A percentile compares a stretch with the other conserved stretches of the same genome.
Conservation (phyloP, 2,888 invertebrate species). For the Willowsia nigromaculata region DNA sequence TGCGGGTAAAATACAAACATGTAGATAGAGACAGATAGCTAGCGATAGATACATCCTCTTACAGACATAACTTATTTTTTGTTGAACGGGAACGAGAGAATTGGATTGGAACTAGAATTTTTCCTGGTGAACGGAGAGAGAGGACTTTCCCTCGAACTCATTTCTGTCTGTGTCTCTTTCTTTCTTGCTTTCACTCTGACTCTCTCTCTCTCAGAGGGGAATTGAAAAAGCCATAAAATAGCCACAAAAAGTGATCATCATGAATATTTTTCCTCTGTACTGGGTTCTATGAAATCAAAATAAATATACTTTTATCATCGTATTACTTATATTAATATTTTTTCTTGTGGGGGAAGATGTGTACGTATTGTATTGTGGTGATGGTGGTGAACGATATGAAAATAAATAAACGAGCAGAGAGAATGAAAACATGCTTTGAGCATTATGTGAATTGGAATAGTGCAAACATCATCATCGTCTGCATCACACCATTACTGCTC, state of each 20-base stretch:
- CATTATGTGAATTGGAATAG: slow-evolving; percentile 13
- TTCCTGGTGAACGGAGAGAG: background rate
- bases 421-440: slow-evolving; percentile 25
- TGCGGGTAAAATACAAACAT: background rate
- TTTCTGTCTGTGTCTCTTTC: slow-evolving; percentile 4
- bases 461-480: background rate
- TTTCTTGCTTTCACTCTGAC: background rate
- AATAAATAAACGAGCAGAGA: slow-evolving; percentile 19
- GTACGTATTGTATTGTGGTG: background rate
- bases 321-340: slow-evolving; percentile 14
- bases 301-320: slow-evolving; percentile 35
- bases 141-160: background rate
- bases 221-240: slow-evolving; percentile 48
- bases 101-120: slow-evolving; percentile 29
- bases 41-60: background rate
- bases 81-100: background rate
- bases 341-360: background rate
- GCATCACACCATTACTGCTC: background rate
- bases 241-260: slow-evolving; percentile 43
- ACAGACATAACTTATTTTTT: slow-evolving; percentile 31
- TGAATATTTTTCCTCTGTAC: slow-evolving; percentile 11
- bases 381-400: slow-evolving; percentile 6
- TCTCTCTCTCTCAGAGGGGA: slow-evolving; percentile 24
- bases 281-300: slow-evolving; percentile 12
- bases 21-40: background rate